Evolutionary conservation across 2,113 vertebrate genomes (phyloP), one percentile per base, ranked within the genome.

Genomic region (Procavia capensis): DNA sequence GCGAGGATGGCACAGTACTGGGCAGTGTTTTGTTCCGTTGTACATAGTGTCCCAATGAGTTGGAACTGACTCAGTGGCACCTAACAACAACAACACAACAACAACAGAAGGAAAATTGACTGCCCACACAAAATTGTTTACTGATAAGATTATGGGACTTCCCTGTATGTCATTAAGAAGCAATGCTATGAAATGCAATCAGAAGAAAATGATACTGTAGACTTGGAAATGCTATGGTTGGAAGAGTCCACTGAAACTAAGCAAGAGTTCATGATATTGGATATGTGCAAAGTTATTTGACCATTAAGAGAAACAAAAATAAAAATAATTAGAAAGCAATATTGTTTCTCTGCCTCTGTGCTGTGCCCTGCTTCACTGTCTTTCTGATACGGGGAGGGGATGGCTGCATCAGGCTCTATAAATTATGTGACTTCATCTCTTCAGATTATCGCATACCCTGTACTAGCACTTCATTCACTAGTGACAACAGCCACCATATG

Each of bases 251-350:
- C 41, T 64, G 59, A 76, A 84, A 85, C 50, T 70, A 76, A 90
- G 68, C 70, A 85, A 25, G 50, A 27, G 29, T 78, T 94, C 16
- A 64, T 2, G 31, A 86, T 85, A 75, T 76, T 9, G 5, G 61
- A 91, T 63, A 94, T 91, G 57, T 57, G 24, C 25, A 86, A 83
- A 96, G 64, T 80, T 91, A 61, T 64, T 70, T 91, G 84, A 66
- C 68, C 20, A 27, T 80, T 66, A 41, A 45, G 45, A 89, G 36
- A 89, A 94, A 88, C 43, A 88, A 92, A 78, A 84, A 24, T 93
- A 90, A 82, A 94, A 83, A 87, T 84, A 89, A 83, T 74, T 94
- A 83, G 66, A 94, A 93, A 93, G 75, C 87, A 19, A 95, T 93
- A 25, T 66, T 87, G 68, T 89, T 91, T 93, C 61, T 76, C 31